These are phyloP conservation scores for Triplophysa tibetana DNA, from an alignment of 2,113 vertebrate species.

Conservation along the genomic window DNA sequence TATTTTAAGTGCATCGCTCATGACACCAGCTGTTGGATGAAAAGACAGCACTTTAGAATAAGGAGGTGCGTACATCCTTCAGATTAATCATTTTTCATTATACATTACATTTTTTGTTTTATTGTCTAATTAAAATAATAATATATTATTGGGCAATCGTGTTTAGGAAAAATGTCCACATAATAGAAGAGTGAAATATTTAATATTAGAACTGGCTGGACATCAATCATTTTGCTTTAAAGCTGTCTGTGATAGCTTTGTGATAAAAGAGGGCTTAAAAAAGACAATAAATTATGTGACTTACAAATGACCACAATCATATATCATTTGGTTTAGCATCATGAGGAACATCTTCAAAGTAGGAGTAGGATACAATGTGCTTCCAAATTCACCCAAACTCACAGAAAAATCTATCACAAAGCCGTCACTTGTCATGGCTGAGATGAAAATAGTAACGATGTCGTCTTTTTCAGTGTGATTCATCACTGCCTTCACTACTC, in stretches of 20 bases:
- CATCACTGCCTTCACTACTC: constrained; percentile 1
- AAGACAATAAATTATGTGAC: not conserved
- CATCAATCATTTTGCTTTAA: no score
- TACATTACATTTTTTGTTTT: no score
- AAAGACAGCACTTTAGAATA: not conserved
- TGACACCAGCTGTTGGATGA: not conserved
- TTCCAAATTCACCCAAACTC: constrained; percentile 3
- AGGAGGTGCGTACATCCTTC: not conserved
- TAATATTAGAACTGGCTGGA: no score
- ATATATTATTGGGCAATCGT: no score
- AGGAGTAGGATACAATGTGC: not conserved
- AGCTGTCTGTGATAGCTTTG: no score
- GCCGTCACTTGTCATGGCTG: not conserved
- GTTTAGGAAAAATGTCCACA: no score
- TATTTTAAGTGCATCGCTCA: not conserved
- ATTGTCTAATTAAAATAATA: no score
- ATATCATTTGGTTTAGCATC: not conserved
- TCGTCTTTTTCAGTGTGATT: constrained; percentile 1
- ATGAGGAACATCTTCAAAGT: not conserved
- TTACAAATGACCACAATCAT: not conserved
- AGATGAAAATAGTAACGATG: not conserved
- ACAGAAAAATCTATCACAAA: constrained; percentile 10
- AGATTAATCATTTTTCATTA: no score
- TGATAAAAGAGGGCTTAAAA: no score
- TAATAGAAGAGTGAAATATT: no score